Evolutionary conservation across 2,888 invertebrate species (phyloP), one percentile per base, ranked within the genome.

Genomic region (Pyrocoelia pectoralis): DNA sequence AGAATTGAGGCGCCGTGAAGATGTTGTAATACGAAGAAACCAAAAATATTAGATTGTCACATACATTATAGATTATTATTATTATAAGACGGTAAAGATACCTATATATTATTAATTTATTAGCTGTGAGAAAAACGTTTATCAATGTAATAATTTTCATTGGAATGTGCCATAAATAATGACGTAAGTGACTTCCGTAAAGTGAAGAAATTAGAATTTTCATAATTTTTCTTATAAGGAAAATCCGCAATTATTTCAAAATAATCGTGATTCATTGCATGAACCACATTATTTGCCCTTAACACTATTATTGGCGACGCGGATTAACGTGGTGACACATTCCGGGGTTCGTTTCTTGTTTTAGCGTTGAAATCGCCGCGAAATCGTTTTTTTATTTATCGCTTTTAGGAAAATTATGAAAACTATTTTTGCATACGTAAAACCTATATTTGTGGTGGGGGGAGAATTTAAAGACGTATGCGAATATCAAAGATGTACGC

Each of bases 401-500:
- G 46, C 14, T 56, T 56, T 43, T 43, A 29, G 24, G 12, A 46
- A 29, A 13, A 28, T 56, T 43, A 46, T 43, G 43, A 19, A 46
- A 46, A 46, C 33, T 10, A 17, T 46, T 15, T 46, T 46, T 46
- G 56, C 56, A 51, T 56, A 56, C 19, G 56, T 61, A 17, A 46
- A 33, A 46, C 17, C 17, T 17, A 8, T 46, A 49, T 18, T 9
- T n/a, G 38, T 1, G 15, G 53, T 33, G 28, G 57, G 61, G 61
- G 61, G 51, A 28, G 40, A 50, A 56, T 29, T 29, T 38, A 33
- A 41, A 40, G 49, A 46, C 49, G 61, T 61, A 59, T 59, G 62
- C 59, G 62, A 61, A 65, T 57, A 57, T 57, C 56, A 57, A 67
- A 67, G 67, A 67, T 67, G 65, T 62, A 61, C 65, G 67, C 67